Conservation (phyloP, 1,140 invertebrate species). For the Melanaphis sacchari region DNA sequence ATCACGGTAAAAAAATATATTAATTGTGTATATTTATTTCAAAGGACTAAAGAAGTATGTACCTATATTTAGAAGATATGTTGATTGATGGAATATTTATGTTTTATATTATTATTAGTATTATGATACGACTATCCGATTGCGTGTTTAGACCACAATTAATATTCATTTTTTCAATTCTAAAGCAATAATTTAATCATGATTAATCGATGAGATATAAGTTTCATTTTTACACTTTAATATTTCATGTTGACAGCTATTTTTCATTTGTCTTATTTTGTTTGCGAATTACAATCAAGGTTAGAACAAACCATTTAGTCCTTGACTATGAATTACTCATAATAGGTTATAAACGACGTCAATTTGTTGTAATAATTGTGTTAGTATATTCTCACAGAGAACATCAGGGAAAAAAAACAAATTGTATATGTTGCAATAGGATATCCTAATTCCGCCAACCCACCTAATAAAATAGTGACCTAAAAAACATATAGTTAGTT, state of each 20-base stretch:
- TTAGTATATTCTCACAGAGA: constrained; percentile 43
- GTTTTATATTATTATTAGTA: background rate
- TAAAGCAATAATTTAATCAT: background rate
- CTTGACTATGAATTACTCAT: constrained; percentile 44
- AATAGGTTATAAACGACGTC: constrained; percentile 23
- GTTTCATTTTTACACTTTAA: background rate
- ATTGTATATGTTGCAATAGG: constrained; percentile 29
- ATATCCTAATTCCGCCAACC: constrained; percentile 55
- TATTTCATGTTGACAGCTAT: background rate
- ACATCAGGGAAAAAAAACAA: background rate
- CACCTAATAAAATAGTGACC: background rate
- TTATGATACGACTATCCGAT: background rate
- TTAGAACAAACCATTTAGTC: constrained; percentile 39
- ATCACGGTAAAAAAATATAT: background rate
- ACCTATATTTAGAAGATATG: background rate
- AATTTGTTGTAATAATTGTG: background rate
- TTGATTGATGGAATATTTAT: background rate
- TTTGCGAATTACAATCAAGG: constrained; percentile 29
- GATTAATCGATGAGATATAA: background rate
- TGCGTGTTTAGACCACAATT: background rate
- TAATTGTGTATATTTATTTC: background rate
- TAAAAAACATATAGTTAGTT: background rate
- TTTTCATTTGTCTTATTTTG: constrained; percentile 26
- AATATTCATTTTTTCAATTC: background rate
- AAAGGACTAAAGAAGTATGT: background rate